Conservation (phyloP, 1,140 invertebrate genomes). For the Brachionus sp. region DNA sequence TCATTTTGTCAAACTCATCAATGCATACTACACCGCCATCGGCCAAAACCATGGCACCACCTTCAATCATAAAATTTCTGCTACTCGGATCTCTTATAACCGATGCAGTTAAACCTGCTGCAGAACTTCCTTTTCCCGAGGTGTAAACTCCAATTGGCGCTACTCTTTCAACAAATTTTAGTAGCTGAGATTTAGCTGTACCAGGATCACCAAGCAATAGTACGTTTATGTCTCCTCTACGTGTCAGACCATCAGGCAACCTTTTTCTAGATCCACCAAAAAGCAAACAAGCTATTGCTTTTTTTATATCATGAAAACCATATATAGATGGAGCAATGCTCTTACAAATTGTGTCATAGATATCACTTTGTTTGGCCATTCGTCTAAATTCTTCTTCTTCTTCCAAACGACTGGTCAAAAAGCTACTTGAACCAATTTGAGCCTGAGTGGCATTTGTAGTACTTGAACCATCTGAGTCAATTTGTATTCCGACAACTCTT, state of each 20-base stretch:
- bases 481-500: slow-evolving; percentile 82
- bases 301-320: slow-evolving; percentile 90
- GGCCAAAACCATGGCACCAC: slow-evolving; percentile 97
- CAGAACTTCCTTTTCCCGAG: slow-evolving; percentile 96
- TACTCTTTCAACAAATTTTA: slow-evolving; percentile 95
- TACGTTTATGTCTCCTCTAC: slow-evolving; percentile 94
- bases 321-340: slow-evolving; percentile 97
- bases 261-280: slow-evolving; percentile 78
- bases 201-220: slow-evolving; percentile 94
- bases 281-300: slow-evolving; percentile 87
- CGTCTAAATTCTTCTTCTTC: slow-evolving; percentile 88
- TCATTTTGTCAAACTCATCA: slow-evolving; percentile 99
- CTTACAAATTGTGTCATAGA: slow-evolving; percentile 82
- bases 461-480: slow-evolving; percentile 74
- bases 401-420: slow-evolving; percentile 56
- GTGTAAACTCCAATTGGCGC: slow-evolving; percentile 95
- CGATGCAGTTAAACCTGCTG: slow-evolving; percentile 95
- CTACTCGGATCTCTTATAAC: slow-evolving; percentile 87
- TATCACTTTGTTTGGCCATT: slow-evolving; percentile 75
- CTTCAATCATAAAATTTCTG: slow-evolving; percentile 96
- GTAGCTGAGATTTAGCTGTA: slow-evolving; percentile 93
- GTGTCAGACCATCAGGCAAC: slow-evolving; percentile 86
- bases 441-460: slow-evolving; percentile 20
- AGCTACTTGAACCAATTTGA: slow-evolving; percentile 62
- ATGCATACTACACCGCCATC: slow-evolving; percentile 99